Percentiles rank a stretch among this genome's conserved stretches.
These are phyloP conservation scores for Heteromyza rotundicornis DNA, from an alignment of 2,888 invertebrate species.

Conservation along the genomic window DNA sequence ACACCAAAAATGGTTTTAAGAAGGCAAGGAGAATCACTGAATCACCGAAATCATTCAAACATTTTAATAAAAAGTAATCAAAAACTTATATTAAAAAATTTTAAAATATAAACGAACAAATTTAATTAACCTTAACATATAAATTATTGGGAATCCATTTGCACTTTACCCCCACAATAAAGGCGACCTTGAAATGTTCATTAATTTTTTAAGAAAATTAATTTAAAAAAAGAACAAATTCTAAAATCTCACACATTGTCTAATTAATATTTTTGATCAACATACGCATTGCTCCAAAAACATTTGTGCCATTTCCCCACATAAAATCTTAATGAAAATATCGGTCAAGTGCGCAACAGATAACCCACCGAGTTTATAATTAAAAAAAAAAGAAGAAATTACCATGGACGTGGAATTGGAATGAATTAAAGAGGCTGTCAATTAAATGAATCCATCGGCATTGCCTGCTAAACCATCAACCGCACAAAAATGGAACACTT, in stretches of 20 bases:
- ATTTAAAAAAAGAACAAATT: not conserved
- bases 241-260: not conserved
- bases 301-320: conserved; percentile 3
- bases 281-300: not conserved
- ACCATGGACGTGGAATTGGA: not conserved
- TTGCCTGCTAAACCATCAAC: not conserved
- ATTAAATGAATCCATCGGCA: conserved; percentile 1
- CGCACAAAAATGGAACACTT: conserved; percentile 1
- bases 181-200: not conserved
- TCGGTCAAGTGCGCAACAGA: conserved; percentile 8
- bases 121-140: no score
- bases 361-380: not conserved
- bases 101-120: no score
- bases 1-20: no score
- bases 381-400: not conserved
- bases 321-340: not conserved
- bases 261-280: not conserved
- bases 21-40: no score
- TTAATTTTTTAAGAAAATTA: not conserved
- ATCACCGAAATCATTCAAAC: no score
- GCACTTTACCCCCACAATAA: not conserved
- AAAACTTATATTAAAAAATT: no score
- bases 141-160: no score
- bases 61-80: no score
- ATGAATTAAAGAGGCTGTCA: conserved; percentile 10